A percentile compares a stretch with the other conserved stretches of the same genome.
phyloP scores from a whole-genome alignment of 2,113 vertebrate genomes.

The Ophiodon elongatus region DNA sequence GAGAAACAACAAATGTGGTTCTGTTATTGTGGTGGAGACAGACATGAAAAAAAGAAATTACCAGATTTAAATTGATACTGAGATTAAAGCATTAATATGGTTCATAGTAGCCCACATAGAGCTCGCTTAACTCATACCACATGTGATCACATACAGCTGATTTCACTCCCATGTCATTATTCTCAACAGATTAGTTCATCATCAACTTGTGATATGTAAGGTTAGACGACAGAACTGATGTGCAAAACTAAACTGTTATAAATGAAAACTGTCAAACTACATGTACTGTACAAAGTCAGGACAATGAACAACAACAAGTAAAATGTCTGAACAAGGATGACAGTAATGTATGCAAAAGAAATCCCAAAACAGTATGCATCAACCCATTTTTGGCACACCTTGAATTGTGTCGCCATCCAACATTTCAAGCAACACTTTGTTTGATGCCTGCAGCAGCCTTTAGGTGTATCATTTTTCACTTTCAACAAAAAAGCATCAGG shows the following conservation, averaged over 20 bases:
- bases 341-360: neutral
- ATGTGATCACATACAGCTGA: neutral
- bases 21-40: slow-evolving; percentile 43
- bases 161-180: neutral
- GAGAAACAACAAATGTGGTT: slow-evolving; percentile 43
- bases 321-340: neutral
- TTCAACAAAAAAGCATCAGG: neutral
- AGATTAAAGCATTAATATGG: slow-evolving; percentile 25
- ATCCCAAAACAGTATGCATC: neutral
- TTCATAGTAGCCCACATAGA: neutral
- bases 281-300: neutral
- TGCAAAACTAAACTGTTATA: neutral
- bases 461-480: slow-evolving; percentile 38
- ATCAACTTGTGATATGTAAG: neutral
- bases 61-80: slow-evolving; percentile 18
- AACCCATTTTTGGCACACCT: neutral
- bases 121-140: neutral
- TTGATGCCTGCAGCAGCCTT: slow-evolving; percentile 26
- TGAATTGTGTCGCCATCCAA: neutral
- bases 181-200: neutral
- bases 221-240: neutral
- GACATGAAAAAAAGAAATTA: slow-evolving; percentile 8
- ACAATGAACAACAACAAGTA: neutral
- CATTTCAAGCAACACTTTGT: slow-evolving; percentile 25
- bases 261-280: neutral